Conservation (phyloP, 1,140 invertebrate genomes). For the Luehdorfia chinensis region DNA sequence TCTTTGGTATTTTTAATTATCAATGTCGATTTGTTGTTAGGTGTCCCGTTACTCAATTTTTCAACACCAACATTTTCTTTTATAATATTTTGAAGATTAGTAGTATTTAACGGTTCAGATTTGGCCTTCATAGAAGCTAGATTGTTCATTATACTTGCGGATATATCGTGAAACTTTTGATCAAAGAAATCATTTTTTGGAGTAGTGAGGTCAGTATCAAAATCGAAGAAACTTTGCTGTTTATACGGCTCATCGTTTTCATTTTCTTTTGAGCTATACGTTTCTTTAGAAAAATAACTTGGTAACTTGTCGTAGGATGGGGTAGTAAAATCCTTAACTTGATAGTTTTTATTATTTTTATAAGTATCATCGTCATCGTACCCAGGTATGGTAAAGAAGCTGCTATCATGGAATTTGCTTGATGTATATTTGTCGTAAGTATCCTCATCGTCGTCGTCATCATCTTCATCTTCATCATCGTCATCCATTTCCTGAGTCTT, state of each 20-base stretch:
- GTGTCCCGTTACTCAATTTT: conserved; percentile 46
- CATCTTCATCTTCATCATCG: conserved; percentile 44
- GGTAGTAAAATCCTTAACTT: conserved; percentile 41
- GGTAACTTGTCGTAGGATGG: conserved; percentile 47
- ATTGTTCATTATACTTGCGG: conserved; percentile 59
- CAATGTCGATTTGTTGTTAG: conserved; percentile 60
- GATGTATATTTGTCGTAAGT: conserved; percentile 53
- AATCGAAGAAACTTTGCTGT: conserved; percentile 59
- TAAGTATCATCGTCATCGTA: conserved; percentile 46
- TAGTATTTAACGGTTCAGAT: conserved; percentile 40
- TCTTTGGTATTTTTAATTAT: conserved; percentile 72
- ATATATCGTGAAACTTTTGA: conserved; percentile 58
- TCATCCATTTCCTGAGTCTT: conserved; percentile 38
- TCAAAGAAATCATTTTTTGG: conserved; percentile 69
- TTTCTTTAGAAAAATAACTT: conserved; percentile 51
- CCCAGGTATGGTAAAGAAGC: conserved; percentile 57
- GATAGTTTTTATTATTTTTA: conserved; percentile 32
- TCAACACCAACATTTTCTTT: conserved; percentile 50
- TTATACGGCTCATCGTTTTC: conserved; percentile 42
- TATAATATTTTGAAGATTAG: conserved; percentile 44
- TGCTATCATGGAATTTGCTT: conserved; percentile 48
- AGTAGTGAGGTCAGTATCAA: conserved; percentile 61
- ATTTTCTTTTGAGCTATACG: conserved; percentile 38
- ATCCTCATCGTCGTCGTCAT: conserved; percentile 39
- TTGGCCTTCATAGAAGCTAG: conserved; percentile 52